Evolutionary conservation across 2,888 invertebrate species (phyloP), one percentile per base, ranked within the genome.

Genomic region (Temnothorax ravouxi): DNA sequence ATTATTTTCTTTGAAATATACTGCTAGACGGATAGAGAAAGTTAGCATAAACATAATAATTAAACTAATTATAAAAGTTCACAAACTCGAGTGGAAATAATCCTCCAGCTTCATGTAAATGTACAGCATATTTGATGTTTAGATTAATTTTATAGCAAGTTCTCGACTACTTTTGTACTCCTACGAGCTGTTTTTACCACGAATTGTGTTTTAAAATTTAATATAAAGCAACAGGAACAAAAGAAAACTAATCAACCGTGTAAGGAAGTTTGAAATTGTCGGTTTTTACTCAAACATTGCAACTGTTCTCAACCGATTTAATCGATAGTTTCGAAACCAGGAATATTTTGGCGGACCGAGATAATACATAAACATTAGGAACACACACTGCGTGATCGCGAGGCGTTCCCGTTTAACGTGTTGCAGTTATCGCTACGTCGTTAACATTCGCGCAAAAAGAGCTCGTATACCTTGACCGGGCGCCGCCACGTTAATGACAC

Each of bases 371-470:
- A 56, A n/a, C 21, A 41, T 9, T 54, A 67, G 34, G 54, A 54
- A 41, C 29, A 67, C 54, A n/a, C 44, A 8, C 11, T 38, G 54
- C 29, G 52, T n/a, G 52, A 76, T n/a, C 52, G 25, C 69, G 44
- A 54, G 77, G 44, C 54, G 44, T 69, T 56, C 44, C 54, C 41
- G 29, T 67, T 54, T 54, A 77, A 29, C 77, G 67, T 41, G 69
- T 64, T 50, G 66, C 59, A 59, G 59, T 69, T 80, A 74, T 74
- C 79, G 59, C 74, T 74, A 38, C 47, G 52, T 79, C 75, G 47
- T 79, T 79, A 79, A 80, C 47, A 34, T 59, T 52, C 52, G 74
- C 47, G 71, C 59, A 72, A 80, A 80, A 80, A 80, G 75, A 71
- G 56, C 34, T 74, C 44, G 77, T 77, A 59, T 72, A 80, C 69